Conservation (phyloP, 1,140 invertebrate genomes). For the Wiebesia pumilae region DNA sequence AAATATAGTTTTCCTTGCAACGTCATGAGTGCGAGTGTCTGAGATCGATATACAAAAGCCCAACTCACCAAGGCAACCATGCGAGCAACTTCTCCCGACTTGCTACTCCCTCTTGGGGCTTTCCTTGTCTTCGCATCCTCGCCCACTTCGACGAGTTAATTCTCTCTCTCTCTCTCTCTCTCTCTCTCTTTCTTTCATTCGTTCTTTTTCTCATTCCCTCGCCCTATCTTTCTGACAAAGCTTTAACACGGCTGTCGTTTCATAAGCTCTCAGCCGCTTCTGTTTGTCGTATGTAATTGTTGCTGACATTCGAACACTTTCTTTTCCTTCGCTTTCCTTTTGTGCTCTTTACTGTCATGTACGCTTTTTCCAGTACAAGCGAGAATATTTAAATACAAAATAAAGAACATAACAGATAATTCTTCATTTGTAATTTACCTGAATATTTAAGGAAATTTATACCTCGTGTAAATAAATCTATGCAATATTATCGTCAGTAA, state of each 20-base stretch:
- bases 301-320: neutral
- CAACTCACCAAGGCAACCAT: slow-evolving; percentile 63
- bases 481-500: neutral
- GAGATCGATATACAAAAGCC: slow-evolving; percentile 63
- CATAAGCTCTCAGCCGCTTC: neutral
- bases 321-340: neutral
- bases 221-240: neutral
- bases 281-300: slow-evolving; percentile 8
- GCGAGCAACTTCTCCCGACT: slow-evolving; percentile 58
- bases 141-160: slow-evolving; percentile 26
- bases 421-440: neutral
- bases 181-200: neutral
- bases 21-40: slow-evolving; percentile 56
- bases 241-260: neutral
- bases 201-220: neutral
- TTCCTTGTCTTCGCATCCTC: slow-evolving; percentile 24
- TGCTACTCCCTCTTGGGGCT: slow-evolving; percentile 39
- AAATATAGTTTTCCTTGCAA: slow-evolving; percentile 63
- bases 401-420: neutral
- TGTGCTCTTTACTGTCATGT: neutral
- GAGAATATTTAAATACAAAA: neutral
- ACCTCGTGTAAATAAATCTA: neutral
- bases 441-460: neutral
- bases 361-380: neutral
- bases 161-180: neutral